phyloP scores from a whole-genome alignment of 2,113 vertebrate genomes.

The Xiphophorus hellerii region DNA sequence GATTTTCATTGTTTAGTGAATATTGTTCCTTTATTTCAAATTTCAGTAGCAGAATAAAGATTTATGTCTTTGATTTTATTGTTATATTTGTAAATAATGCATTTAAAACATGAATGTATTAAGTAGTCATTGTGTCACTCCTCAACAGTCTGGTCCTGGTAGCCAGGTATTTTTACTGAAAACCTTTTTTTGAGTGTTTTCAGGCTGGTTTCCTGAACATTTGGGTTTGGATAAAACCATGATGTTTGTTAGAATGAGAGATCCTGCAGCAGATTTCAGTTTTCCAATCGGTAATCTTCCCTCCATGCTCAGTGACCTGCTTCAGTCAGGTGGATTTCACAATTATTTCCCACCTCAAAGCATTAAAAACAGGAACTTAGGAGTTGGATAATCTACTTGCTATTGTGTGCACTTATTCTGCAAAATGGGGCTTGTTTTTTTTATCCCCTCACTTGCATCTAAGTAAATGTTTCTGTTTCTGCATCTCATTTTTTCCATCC shows the following conservation, averaged over 20 bases:
- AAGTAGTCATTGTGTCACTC: background rate
- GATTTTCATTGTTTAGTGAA: too few relatives aligned
- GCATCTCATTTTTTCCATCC: slow-evolving; percentile 55
- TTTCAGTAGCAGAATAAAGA: background rate
- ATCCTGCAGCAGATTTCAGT: slow-evolving; percentile 50
- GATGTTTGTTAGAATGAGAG: slow-evolving; percentile 58
- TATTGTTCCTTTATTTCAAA: too few relatives aligned
- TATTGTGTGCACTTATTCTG: slow-evolving; percentile 20
- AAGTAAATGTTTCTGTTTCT: slow-evolving; percentile 41
- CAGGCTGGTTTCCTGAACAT: too few relatives aligned
- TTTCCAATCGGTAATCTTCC: slow-evolving; percentile 44
- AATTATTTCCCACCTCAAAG: slow-evolving; percentile 40
- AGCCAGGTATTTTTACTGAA: too few relatives aligned
- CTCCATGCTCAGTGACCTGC: slow-evolving; percentile 50
- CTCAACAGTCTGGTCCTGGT: too few relatives aligned
- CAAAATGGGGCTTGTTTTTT: slow-evolving; percentile 21
- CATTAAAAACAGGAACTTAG: slow-evolving; percentile 39
- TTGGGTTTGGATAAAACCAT: slow-evolving; percentile 38
- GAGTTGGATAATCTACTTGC: slow-evolving; percentile 24
- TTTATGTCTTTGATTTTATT: background rate
- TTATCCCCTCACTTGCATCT: slow-evolving; percentile 44
- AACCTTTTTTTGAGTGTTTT: too few relatives aligned
- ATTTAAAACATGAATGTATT: background rate
- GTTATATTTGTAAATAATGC: background rate
- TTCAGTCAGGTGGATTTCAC: slow-evolving; percentile 46